phyloP scores from a whole-genome alignment of 1,140 invertebrate genomes.

The Eueides isabella region DNA sequence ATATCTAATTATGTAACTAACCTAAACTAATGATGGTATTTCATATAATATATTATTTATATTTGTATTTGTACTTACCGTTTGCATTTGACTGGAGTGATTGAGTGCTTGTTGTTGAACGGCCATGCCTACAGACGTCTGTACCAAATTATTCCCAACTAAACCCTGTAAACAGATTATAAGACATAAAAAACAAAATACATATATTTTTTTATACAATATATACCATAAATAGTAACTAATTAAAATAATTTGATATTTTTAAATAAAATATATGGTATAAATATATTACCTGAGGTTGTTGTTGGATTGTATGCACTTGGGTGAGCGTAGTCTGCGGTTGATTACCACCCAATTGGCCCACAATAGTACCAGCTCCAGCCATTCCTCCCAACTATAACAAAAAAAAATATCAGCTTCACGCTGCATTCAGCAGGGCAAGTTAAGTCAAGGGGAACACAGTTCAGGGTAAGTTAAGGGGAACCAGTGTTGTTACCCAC shows the following conservation, averaged over 20 bases:
- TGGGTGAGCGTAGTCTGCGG: conserved; percentile 71
- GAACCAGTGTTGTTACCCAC: too few species aligned
- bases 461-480: too few species aligned
- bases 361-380: conserved; percentile 76
- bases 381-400: conserved; percentile 71
- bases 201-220: conserved; percentile 8
- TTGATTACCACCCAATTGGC: conserved; percentile 67
- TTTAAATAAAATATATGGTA: not conserved
- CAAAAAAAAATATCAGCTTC: not conserved
- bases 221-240: not conserved
- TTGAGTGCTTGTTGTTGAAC: conserved; percentile 56
- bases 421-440: too few species aligned
- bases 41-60: not conserved
- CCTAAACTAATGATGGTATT: not conserved
- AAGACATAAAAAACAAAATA: not conserved
- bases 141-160: conserved; percentile 61
- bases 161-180: conserved; percentile 45
- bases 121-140: conserved; percentile 66
- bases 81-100: conserved; percentile 55
- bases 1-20: not conserved
- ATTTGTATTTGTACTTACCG: conserved; percentile 49
- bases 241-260: too few species aligned
- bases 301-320: conserved; percentile 73
- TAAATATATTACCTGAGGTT: conserved; percentile 68
- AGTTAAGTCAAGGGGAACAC: too few species aligned